Evolutionary conservation across 2,113 vertebrate genomes (phyloP).

Genomic region (Periophthalmodon schlosseri): DNA sequence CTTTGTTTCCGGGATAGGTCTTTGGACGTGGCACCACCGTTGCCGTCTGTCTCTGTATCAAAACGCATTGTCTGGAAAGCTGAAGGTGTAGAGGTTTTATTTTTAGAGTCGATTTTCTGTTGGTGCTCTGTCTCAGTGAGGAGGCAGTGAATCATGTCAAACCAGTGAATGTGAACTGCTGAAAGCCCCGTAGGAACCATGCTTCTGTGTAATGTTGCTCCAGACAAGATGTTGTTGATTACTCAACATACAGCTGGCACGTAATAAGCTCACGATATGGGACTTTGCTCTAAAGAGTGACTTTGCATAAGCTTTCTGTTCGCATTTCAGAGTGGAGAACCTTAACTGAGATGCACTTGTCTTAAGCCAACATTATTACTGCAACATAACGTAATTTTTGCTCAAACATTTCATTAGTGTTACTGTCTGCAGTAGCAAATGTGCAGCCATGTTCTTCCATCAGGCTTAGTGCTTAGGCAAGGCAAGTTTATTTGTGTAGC

Average conservation of each 20-base stretch:
- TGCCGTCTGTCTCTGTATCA: constrained; percentile 33
- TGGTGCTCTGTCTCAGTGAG: constrained; percentile 57
- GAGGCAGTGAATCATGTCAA: constrained; percentile 69
- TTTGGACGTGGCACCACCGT: constrained; percentile 34
- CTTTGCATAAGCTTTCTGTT: constrained; percentile 27
- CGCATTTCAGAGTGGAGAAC: constrained; percentile 2
- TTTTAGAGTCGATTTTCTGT: constrained; percentile 73
- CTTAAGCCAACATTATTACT: too few species aligned
- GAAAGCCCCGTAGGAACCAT: constrained; percentile 31
- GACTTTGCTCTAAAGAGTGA: constrained; percentile 26
- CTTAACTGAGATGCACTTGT: not conserved
- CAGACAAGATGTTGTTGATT: constrained; percentile 27
- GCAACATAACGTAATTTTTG: too few species aligned
- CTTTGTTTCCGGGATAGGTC: constrained; percentile 21
- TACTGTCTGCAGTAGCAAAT: too few species aligned
- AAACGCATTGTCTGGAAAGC: constrained; percentile 57
- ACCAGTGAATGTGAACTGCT: constrained; percentile 56
- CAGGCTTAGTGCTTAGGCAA: too few species aligned
- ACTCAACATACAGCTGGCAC: constrained; percentile 18
- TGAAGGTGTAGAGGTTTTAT: constrained; percentile 69
- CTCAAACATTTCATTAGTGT: too few species aligned
- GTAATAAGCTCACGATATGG: not conserved
- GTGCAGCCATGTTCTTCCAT: too few species aligned
- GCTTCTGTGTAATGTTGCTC: constrained; percentile 17
- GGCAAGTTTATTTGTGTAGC: too few species aligned